Evolutionary conservation across 2,113 vertebrate species (phyloP), one percentile per base, ranked within the genome.

Genomic region (Calyptommatus sinebrachiatus): DNA sequence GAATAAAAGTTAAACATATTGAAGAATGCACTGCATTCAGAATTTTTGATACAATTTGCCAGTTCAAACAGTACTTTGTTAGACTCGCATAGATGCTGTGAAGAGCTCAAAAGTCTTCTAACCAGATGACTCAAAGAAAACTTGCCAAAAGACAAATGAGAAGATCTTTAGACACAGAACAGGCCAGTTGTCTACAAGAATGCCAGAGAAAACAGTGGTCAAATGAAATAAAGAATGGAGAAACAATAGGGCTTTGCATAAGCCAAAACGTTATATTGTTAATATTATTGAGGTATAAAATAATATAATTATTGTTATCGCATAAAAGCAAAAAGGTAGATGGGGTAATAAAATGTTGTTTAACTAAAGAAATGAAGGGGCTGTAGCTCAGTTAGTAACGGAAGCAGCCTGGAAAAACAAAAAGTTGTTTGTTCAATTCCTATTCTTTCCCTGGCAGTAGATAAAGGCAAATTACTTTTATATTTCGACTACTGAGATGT

Each of bases 71-170:
- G 60, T 45, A 50, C 61, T 79, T 28, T 20, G 69, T 65, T n/a
- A 79, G 67, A 28, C 61, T 28, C 61, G 20, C 45, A 65, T 65
- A 35, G 26, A n/a, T 74, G 46, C 63, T 57, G 74, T 68, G 65
- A 79, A 72, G 61, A 72, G 72, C 60, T 68, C 62, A 50, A 45
- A 57, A 41, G 62, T 24, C 79, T 67, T 80, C 79, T 80, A 31
- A 67, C 48, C 63, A 61, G 74, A 81, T 81, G 65, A 75, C 31
- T 81, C 71, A 81, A 63, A 81, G 72, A 75, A 81, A 12, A 75
- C 72, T 67, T 31, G 78, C 79, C 79, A 81, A 81, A 57, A 60
- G 63, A 60, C 50, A 69, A 61, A 72, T 8, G 20, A 74, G 71
- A 74, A 67, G 62, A 66, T 74, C 63, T 74, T 60, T 45, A 63